Conservation (phyloP, 2,113 vertebrate genomes). For the Barnardius zonarius region DNA sequence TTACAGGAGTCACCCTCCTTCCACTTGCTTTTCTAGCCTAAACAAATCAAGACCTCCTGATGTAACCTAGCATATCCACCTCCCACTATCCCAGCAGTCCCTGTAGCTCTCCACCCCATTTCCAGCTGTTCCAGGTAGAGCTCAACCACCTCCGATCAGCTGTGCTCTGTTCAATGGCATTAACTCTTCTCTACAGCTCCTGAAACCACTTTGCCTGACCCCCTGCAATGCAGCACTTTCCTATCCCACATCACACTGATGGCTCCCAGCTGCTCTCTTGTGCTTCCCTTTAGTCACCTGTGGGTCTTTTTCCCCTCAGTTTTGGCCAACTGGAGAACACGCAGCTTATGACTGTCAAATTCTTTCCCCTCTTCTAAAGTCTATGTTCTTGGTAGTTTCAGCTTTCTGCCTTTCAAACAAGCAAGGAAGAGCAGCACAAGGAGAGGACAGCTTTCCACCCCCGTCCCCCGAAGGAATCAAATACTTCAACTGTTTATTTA, state of each 20-base stretch:
- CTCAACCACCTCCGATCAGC: not conserved
- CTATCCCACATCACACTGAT: not conserved
- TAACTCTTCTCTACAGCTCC: not conserved
- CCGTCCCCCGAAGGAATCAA: not conserved
- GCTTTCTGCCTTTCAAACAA: not conserved
- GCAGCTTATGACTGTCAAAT: not conserved
- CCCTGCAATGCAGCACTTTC: not conserved
- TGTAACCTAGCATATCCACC: not conserved
- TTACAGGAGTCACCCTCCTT: not conserved
- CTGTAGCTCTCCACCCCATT: not conserved
- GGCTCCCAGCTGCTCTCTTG: not conserved
- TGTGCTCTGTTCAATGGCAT: not conserved
- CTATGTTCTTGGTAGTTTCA: not conserved
- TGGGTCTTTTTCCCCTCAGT: not conserved
- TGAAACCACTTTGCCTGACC: not conserved
- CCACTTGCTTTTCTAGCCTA: not conserved
- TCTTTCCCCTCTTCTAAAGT: not conserved
- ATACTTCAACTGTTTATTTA: slow-evolving; percentile 2
- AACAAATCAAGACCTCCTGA: not conserved
- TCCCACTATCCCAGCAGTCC: not conserved
- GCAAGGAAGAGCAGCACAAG: not conserved
- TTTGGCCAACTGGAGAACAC: not conserved
- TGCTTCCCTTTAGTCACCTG: not conserved
- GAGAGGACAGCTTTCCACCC: not conserved
- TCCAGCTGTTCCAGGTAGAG: not conserved